Evolutionary conservation across 2,797 vertebrate species (phyloP).

Genomic region (Sorex maritimensis): DNA sequence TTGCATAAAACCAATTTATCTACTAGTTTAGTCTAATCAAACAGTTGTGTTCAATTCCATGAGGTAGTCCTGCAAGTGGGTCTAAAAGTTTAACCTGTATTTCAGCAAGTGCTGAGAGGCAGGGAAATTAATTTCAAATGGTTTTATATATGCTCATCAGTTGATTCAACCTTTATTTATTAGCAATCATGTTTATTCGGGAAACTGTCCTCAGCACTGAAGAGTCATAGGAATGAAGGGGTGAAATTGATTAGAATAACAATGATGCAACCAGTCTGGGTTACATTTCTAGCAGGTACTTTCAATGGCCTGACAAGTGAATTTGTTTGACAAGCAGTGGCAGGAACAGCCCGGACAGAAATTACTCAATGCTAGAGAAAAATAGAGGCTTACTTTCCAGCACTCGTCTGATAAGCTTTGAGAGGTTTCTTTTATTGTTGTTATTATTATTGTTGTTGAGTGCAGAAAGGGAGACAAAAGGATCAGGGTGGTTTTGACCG

Average conservation of each 20-base stretch:
- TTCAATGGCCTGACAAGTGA: constrained; percentile 67
- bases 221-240: neutral
- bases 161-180: neutral
- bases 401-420: neutral
- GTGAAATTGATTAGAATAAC: neutral
- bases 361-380: neutral
- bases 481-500: neutral
- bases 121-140: neutral
- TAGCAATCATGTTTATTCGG: neutral
- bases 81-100: neutral
- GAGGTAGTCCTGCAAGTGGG: neutral
- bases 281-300: constrained; percentile 46
- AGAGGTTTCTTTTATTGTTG: neutral
- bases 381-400: neutral
- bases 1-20: neutral
- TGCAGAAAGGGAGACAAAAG: neutral
- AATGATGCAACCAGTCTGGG: neutral
- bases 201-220: neutral
- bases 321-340: constrained; percentile 58
- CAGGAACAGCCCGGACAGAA: constrained; percentile 36
- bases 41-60: neutral
- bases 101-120: neutral
- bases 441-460: neutral
- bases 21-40: neutral
- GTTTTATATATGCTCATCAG: neutral